Evolutionary conservation across 64 coral and sea anemone species (phyloP), one percentile per base, ranked within the genome.

Genomic region (Trachythela sp.): DNA sequence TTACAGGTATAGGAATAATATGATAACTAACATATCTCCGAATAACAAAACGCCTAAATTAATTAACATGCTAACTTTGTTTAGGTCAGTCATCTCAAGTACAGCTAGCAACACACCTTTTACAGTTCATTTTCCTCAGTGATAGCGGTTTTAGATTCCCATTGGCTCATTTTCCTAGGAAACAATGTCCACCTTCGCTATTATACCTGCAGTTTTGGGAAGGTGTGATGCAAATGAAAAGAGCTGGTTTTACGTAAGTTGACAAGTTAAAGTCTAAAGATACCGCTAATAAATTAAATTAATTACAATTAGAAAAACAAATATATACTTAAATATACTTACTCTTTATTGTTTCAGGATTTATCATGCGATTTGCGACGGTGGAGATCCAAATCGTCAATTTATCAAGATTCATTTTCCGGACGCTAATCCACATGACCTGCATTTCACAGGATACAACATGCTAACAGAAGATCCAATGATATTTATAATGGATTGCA

Each of bases 91-190:
- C 31, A 40, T 70, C 86, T 51, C n/a, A n/a, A n/a, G 45, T 35
- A 77, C 40, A 92, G 45, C 90, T 92, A 41, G 90, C 90, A 27
- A 83, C 64, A 2, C 85, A 87, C 39, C 84, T 84, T n/a, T 48
- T 92, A 54, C 90, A 92, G 18, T 92, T 92, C 54, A 51, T 92
- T 40, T 92, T 84, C 39, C 49, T 92, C 6, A 92, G 90, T 92
- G 90, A 87, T 31, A 0, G 48, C 40, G 90, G 90, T 15, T 92
- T 92, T 34, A 77, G 90, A 36, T 92, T 92, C 37, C 90, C 90
- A 2, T 31, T 92, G 33, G 90, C 90, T 8, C 71, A 92, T 32
- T 92, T 50, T 27, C 90, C 70, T 9, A 87, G 42, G 30, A 36
- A 15, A 60, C 36, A 92, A 18, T 92, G 90, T 38, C 32, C 84